These are phyloP conservation scores for Sialis fuliginosa DNA, from an alignment of 2,888 invertebrate genomes.

Conservation along the genomic window DNA sequence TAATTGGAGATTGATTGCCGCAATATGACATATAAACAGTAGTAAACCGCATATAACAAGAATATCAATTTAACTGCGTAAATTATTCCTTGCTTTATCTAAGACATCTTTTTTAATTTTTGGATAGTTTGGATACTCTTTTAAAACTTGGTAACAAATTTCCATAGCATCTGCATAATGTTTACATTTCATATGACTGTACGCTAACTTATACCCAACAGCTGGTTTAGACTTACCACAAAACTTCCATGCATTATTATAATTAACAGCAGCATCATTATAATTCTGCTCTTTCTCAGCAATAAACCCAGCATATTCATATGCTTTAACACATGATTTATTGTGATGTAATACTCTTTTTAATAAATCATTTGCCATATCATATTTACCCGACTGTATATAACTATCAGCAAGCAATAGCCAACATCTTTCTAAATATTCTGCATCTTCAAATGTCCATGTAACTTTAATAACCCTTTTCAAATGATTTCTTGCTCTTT, in stretches of 20 bases:
- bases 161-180: conserved; percentile 82
- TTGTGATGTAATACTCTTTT: conserved; percentile 63
- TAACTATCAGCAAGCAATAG: conserved; percentile 82
- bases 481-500: conserved; percentile 80
- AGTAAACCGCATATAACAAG: neutral
- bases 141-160: conserved; percentile 68
- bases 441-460: conserved; percentile 93
- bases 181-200: conserved; percentile 80
- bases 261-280: conserved; percentile 65
- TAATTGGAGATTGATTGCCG: no score
- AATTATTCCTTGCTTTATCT: conserved; percentile 68
- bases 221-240: conserved; percentile 66
- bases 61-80: conserved; percentile 36
- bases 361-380: conserved; percentile 70
- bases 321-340: conserved; percentile 77
- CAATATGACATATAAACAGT: no score
- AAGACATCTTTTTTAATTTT: conserved; percentile 84
- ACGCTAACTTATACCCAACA: conserved; percentile 85
- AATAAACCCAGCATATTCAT: conserved; percentile 72
- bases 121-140: conserved; percentile 71
- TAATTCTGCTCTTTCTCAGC: conserved; percentile 87
- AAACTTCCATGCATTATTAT: conserved; percentile 73
- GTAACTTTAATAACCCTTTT: conserved; percentile 69
- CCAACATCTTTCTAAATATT: conserved; percentile 92
- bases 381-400: conserved; percentile 64